These are phyloP conservation scores for Strigamia crassipes DNA, from an alignment of 2,888 invertebrate genomes.

Conservation along the genomic window DNA sequence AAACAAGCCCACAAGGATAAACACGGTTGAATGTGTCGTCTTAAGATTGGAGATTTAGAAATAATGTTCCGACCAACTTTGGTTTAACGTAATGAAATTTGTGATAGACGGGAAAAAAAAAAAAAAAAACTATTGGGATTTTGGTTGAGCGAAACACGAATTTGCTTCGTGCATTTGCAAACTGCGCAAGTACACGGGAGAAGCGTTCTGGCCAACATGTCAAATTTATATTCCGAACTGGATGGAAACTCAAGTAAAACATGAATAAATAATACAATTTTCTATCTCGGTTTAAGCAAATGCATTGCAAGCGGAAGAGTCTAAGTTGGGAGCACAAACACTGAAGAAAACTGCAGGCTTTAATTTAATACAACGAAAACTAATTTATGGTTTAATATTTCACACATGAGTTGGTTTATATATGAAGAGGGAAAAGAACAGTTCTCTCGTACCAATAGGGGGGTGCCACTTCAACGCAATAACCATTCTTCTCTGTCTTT, in stretches of 20 bases:
- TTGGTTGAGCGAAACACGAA: not conserved
- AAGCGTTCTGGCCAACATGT: not conserved
- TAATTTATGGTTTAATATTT: conserved; percentile 4
- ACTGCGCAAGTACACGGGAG: not conserved
- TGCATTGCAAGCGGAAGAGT: not conserved
- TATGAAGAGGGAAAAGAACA: conserved; percentile 1
- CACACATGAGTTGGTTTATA: conserved; percentile 10
- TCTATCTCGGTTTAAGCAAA: not conserved
- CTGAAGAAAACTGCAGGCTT: not conserved
- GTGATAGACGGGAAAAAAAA: not conserved
- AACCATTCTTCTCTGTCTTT: conserved; percentile 10
- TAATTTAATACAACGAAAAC: not conserved
- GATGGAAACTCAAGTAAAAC: not conserved
- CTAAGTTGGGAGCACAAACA: not conserved
- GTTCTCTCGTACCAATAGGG: not conserved
- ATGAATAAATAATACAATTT: conserved; percentile 2
- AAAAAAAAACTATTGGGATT: not conserved
- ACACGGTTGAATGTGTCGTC: not conserved
- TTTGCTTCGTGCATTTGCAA: not conserved
- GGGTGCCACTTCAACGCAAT: conserved; percentile 4
- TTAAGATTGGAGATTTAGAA: not conserved
- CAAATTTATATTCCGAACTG: not conserved
- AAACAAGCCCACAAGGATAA: not conserved
- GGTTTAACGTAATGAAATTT: not conserved
- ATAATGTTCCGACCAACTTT: not conserved